Conservation (phyloP, 1,140 invertebrate genomes). For the Platorchestia sp. region DNA sequence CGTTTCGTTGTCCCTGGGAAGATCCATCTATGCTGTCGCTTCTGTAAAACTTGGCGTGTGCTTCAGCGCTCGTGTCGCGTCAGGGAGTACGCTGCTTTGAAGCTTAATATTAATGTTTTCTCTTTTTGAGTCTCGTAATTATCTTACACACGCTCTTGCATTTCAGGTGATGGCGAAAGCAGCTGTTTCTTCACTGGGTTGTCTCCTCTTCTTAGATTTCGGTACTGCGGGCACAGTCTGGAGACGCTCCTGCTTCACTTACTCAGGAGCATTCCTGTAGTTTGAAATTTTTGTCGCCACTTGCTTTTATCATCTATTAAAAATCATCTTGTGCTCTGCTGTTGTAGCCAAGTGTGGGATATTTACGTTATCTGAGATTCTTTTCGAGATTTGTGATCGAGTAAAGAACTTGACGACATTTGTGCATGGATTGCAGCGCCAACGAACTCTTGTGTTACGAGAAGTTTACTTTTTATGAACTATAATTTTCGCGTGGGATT, state of each 20-base stretch:
- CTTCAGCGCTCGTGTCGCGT: too few relatives aligned
- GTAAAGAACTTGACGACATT: background rate
- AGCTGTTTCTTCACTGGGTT: background rate
- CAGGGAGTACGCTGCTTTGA: too few relatives aligned
- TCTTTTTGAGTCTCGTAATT: background rate
- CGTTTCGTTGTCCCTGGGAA: too few relatives aligned
- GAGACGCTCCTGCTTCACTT: background rate
- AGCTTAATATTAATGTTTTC: too few relatives aligned
- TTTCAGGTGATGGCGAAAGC: background rate
- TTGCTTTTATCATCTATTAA: conserved; percentile 3
- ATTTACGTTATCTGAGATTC: background rate
- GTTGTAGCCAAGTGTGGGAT: background rate
- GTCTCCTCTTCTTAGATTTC: background rate
- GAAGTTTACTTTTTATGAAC: background rate
- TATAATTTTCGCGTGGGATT: background rate
- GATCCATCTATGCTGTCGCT: too few relatives aligned
- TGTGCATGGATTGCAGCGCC: background rate
- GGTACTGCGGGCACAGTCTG: background rate
- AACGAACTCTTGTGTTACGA: background rate
- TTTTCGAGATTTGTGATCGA: background rate
- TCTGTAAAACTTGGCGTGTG: too few relatives aligned
- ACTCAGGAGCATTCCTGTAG: background rate
- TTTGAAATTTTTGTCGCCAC: background rate
- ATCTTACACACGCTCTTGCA: background rate
- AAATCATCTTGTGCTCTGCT: background rate